Conservation (phyloP, 2,797 vertebrate species). For the Sylvilagus floridanus region DNA sequence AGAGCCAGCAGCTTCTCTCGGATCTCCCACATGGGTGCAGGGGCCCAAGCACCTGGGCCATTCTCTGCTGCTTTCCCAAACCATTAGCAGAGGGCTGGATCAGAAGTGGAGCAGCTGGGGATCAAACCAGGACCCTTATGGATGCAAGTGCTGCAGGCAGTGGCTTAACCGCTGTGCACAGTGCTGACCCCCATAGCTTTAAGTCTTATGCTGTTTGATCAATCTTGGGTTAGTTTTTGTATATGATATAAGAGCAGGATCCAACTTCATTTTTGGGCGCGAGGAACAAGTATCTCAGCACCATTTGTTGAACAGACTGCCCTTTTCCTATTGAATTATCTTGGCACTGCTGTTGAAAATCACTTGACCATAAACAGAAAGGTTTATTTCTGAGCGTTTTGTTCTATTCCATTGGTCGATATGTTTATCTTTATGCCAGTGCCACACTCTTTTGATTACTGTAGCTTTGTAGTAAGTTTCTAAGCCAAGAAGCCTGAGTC, state of each 20-base stretch:
- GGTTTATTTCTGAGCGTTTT: neutral
- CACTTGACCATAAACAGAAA: neutral
- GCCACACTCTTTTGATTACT: neutral
- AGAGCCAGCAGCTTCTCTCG: too few relatives aligned
- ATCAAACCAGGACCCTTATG: too few relatives aligned
- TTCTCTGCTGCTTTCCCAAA: too few relatives aligned
- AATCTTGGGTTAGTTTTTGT: neutral
- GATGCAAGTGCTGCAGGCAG: too few relatives aligned
- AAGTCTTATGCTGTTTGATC: too few relatives aligned
- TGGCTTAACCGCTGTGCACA: too few relatives aligned
- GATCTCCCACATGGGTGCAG: too few relatives aligned
- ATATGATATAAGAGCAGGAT: neutral
- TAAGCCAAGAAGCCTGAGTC: neutral
- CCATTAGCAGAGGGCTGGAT: too few relatives aligned
- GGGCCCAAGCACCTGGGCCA: too few relatives aligned
- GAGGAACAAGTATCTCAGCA: neutral
- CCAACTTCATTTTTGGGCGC: neutral
- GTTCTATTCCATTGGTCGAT: neutral
- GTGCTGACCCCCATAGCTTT: too few relatives aligned
- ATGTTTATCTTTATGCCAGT: neutral
- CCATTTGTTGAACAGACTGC: neutral
- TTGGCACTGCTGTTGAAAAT: neutral
- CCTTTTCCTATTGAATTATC: neutral
- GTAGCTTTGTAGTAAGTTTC: neutral
- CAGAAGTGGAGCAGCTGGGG: too few relatives aligned